Percentiles rank a stretch among this genome's conserved stretches.
These are phyloP conservation scores for Artemia sinica DNA, from an alignment of 2,888 invertebrate genomes.

Conservation along the genomic window DNA sequence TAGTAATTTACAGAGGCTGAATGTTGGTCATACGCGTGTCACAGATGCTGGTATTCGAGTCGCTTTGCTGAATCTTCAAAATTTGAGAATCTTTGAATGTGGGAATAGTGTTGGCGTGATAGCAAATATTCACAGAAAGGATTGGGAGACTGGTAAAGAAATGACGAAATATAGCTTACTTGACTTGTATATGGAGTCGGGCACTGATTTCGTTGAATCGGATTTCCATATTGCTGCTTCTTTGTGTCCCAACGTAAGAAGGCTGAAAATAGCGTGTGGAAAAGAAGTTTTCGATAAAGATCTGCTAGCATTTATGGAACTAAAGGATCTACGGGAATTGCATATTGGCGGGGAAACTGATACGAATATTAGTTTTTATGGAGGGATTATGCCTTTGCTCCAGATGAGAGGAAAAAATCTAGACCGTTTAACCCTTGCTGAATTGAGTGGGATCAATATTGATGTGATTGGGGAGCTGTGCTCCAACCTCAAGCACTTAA, in stretches of 20 bases:
- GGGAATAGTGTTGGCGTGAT: conserved; percentile 14
- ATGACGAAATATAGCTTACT: conserved; percentile 6
- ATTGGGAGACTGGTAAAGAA: conserved; percentile 16
- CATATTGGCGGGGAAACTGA: conserved; percentile 15
- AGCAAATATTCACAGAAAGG: conserved; percentile 16
- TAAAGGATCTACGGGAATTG: conserved; percentile 13
- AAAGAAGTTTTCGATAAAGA: conserved; percentile 13
- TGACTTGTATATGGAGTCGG: conserved; percentile 12
- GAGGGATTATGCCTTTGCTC: conserved; percentile 16
- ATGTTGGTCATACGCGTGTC: conserved; percentile 9
- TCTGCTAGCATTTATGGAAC: conserved; percentile 10
- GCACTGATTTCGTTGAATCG: conserved; percentile 6
- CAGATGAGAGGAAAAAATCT: conserved; percentile 9
- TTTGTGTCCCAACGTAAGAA: conserved; percentile 18
- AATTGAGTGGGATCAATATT: conserved; percentile 16
- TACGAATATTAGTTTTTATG: conserved; percentile 13
- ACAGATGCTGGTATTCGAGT: conserved; percentile 16
- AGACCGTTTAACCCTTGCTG: conserved; percentile 11
- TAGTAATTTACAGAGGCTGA: conserved; percentile 6
- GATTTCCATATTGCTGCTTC: conserved; percentile 12
- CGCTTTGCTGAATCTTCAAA: conserved; percentile 16
- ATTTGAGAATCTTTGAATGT: conserved; percentile 17
- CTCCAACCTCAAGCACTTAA: background rate
- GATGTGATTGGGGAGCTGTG: conserved; percentile 16
- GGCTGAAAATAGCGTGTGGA: conserved; percentile 10